Evolutionary conservation across 1,140 invertebrate genomes (phyloP).

Genomic region (Bombyx mandarina): DNA sequence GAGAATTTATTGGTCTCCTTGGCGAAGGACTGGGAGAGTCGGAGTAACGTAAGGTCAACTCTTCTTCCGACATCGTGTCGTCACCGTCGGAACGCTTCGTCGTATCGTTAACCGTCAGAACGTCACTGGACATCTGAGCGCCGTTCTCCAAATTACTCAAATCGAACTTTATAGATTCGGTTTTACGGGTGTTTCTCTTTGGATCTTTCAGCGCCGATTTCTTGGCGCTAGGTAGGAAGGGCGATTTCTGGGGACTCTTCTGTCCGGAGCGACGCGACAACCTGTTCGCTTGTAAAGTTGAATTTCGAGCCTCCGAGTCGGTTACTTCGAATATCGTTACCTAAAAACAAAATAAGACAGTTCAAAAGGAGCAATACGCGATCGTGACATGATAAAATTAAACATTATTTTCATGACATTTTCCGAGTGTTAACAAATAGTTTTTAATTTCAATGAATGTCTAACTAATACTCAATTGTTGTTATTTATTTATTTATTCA

Average conservation of each 20-base stretch:
- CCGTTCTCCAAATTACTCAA: conserved; percentile 39
- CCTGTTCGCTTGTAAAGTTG: conserved; percentile 5
- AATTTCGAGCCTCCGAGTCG: conserved; percentile 18
- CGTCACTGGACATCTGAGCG: conserved; percentile 11
- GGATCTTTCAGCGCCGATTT: conserved; percentile 51
- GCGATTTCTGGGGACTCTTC: conserved; percentile 16
- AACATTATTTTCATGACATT: too few relatives aligned
- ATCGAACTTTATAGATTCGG: conserved; percentile 56
- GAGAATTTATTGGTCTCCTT: conserved; percentile 25
- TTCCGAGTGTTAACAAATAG: too few relatives aligned
- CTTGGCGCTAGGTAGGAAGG: conserved; percentile 23
- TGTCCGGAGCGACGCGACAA: conserved; percentile 10
- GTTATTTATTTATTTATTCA: too few relatives aligned
- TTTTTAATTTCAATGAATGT: too few relatives aligned
- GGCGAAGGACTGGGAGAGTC: conserved; percentile 22
- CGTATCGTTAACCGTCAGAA: conserved; percentile 22
- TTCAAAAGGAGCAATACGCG: too few relatives aligned
- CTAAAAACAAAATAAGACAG: conserved; percentile 16
- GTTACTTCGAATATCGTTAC: conserved; percentile 23
- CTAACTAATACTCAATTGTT: too few relatives aligned
- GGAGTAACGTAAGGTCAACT: conserved; percentile 34
- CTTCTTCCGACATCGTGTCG: conserved; percentile 12
- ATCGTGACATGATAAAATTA: too few relatives aligned
- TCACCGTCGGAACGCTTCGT: conserved; percentile 1
- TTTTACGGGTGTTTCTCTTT: conserved; percentile 30